These are phyloP conservation scores for Cliona cf. orientalis DNA, from an alignment of 37 sponge, comb jelly and placozoan species.

Conservation along the genomic window DNA sequence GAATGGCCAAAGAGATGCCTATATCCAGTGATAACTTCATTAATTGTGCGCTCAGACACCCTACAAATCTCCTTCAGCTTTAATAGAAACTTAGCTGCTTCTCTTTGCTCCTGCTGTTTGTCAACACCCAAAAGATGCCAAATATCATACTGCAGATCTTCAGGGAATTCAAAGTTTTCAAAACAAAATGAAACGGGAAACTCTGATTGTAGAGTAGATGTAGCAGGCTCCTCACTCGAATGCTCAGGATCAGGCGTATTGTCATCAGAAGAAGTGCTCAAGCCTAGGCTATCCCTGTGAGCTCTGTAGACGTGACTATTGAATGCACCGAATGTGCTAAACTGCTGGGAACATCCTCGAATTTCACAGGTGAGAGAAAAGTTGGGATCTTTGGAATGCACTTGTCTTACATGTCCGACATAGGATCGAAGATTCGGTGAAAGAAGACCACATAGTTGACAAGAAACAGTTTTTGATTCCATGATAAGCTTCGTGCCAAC, in stretches of 20 bases:
- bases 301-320: slow-evolving; percentile 22
- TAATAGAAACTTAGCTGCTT: background rate
- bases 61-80: background rate
- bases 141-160: background rate
- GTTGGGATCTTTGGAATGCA: slow-evolving; percentile 9
- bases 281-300: slow-evolving; percentile 5
- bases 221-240: background rate
- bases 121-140: background rate
- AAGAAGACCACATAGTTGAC: slow-evolving; percentile 9
- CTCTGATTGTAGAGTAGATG: background rate
- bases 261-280: background rate
- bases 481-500: too few species aligned
- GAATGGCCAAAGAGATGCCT: background rate
- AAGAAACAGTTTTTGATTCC: background rate
- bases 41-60: slow-evolving; percentile 19
- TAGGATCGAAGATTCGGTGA: slow-evolving; percentile 8
- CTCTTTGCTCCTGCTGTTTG: background rate
- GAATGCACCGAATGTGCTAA: slow-evolving; percentile 5
- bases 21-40: background rate
- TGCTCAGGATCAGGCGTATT: background rate
- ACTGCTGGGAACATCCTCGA: background rate
- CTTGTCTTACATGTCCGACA: slow-evolving; percentile 18
- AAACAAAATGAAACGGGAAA: background rate
- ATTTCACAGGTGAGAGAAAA: slow-evolving; percentile 6
- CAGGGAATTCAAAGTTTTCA: background rate